These are phyloP conservation scores for Tinea trinotella DNA, from an alignment of 2,888 invertebrate genomes.

Conservation along the genomic window DNA sequence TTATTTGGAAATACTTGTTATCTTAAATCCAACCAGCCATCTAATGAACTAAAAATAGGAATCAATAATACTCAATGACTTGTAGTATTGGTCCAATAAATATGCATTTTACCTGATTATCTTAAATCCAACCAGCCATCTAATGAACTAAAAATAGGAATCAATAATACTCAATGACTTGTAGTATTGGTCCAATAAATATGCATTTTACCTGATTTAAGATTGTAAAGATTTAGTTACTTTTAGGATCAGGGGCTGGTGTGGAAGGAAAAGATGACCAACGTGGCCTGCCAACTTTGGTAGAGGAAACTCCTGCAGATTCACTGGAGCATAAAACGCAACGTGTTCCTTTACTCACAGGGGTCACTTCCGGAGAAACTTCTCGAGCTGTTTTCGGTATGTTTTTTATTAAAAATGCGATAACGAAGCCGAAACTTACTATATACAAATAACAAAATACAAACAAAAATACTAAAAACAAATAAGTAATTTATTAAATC, in stretches of 20 bases:
- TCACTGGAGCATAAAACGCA: constrained; percentile 70
- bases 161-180: no score
- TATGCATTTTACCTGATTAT: no score
- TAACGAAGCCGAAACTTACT: no score
- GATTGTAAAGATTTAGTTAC: background rate
- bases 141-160: no score
- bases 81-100: no score
- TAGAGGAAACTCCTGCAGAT: constrained; percentile 75
- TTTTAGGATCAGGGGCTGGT: constrained; percentile 75
- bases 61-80: no score
- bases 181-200: background rate
- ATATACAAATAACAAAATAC: background rate
- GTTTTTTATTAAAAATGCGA: no score
- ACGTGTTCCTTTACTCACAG: constrained; percentile 78
- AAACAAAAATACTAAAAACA: background rate
- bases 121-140: no score
- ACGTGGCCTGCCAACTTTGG: constrained; percentile 77
- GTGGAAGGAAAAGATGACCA: constrained; percentile 77
- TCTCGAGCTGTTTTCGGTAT: constrained; percentile 73
- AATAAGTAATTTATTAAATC: background rate
- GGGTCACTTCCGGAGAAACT: constrained; percentile 82
- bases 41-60: no score
- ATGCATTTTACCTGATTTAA: background rate
- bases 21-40: no score
- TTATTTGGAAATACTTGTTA: no score